Base-by-base conservation (phyloP, 2,797 vertebrate genomes). In the Gobionotothen gibberifrons region DNA sequence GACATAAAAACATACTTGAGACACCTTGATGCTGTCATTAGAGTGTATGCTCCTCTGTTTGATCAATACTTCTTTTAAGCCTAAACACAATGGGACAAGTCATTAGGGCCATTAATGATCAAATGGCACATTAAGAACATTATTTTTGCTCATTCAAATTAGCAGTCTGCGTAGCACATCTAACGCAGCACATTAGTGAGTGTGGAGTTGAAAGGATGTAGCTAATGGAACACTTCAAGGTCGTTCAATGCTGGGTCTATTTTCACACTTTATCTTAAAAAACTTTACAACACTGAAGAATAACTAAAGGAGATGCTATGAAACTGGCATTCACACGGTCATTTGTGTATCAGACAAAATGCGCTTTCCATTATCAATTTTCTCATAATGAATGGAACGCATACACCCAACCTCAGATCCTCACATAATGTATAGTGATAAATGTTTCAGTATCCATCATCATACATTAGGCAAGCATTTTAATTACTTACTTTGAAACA, bases 81-180 rank as follows among this genome's bases (percentile, higher is more conserved):
- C 62, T 7, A 0, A 63, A 59, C 7, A 79, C 61, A 79, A 55
- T 71, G 58, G 57, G 42, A 73, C 46, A 66, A 72, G 54, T 78
- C 80, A 89, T 87, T 85, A 83, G 72, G 56, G 8, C 62, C 80
- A 63, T 76, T 82, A 60, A 72, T 69, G 29, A 74, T 59, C 15
- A 52, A 81, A 62, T 29, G 67, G 36, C 48, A 53, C 55, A 72
- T 49, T 6, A 14, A 55, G 49, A 5, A 3, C 54, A 43, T 69
- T 58, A 43, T 68, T 48, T 73, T 29, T 62, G 26, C 10, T 39
- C 66, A 36, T 49, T 29, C 42, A 58, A 61, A 76, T 26, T 43
- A 52, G 42, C 56, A 10, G 67, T 3, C 51, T 4, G 22, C 44
- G 13, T 3, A 42, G 21, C 56, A 57, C 56, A 75, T 48, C 15